A percentile compares a stretch with the other conserved stretches of the same genome.
phyloP scores from a whole-genome alignment of 2,888 invertebrate genomes.

The Pogonocherus hispidulus region DNA sequence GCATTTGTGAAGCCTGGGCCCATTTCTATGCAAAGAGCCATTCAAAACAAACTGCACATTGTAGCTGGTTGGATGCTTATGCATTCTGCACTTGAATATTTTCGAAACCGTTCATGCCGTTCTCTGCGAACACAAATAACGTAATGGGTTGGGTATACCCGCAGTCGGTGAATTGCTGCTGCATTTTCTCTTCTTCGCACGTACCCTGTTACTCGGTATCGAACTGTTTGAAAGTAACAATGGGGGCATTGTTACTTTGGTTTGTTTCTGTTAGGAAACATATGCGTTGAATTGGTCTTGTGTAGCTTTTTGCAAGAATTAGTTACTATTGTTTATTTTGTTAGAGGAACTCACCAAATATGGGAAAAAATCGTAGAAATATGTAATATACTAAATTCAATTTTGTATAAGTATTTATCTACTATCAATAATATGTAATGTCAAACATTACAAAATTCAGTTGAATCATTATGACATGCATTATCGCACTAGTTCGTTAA shows the following conservation, averaged over 20 bases:
- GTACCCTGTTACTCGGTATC: not conserved
- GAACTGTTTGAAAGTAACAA: not conserved
- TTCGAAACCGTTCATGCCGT: slow-evolving; percentile 18
- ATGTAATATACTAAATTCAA: too few relatives aligned
- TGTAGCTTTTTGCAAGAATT: too few relatives aligned
- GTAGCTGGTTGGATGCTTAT: slow-evolving; percentile 34
- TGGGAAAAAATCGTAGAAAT: too few relatives aligned
- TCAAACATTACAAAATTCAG: too few relatives aligned
- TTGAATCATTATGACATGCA: too few relatives aligned
- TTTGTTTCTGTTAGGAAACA: not conserved
- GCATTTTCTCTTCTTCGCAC: slow-evolving; percentile 7
- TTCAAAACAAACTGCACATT: slow-evolving; percentile 31
- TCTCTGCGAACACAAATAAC: slow-evolving; percentile 17
- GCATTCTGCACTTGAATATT: slow-evolving; percentile 30
- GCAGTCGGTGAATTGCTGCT: not conserved
- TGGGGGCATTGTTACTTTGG: not conserved
- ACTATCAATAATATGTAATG: too few relatives aligned
- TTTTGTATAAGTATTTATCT: too few relatives aligned
- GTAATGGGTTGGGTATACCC: slow-evolving; percentile 23
- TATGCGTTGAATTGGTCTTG: not conserved
- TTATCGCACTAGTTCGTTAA: too few relatives aligned
- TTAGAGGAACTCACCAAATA: too few relatives aligned
- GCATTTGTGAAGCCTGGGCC: slow-evolving; percentile 31
- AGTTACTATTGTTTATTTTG: too few relatives aligned
- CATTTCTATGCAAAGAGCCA: slow-evolving; percentile 30